These are phyloP conservation scores for Triops cancriformis DNA, from an alignment of 1,140 invertebrate genomes.

Conservation along the genomic window DNA sequence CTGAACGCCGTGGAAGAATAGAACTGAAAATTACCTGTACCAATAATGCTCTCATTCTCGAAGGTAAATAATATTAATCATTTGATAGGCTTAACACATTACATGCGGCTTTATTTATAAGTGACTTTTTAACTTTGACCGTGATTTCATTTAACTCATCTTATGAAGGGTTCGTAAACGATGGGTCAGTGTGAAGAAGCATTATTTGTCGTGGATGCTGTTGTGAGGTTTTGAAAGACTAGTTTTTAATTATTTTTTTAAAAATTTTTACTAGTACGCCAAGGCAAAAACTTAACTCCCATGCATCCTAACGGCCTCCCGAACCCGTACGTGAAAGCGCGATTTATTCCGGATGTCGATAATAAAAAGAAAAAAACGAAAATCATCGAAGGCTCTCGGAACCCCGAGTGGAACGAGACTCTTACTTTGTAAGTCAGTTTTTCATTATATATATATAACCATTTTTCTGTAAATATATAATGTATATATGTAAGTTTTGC, in stretches of 20 bases:
- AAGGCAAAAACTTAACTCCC: constrained; percentile 95
- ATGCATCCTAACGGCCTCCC: constrained; percentile 99
- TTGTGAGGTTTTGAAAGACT: too few relatives aligned
- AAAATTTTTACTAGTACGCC: constrained; percentile 62
- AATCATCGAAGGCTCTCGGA: constrained; percentile 86
- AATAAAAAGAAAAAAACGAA: constrained; percentile 95
- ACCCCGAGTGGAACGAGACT: constrained; percentile 96
- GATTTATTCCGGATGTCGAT: constrained; percentile 90
- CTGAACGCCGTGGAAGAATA: constrained; percentile 91
- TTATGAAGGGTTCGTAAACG: too few relatives aligned
- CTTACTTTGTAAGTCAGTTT: constrained; percentile 72
- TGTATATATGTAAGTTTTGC: too few relatives aligned
- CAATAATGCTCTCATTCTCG: constrained; percentile 72
- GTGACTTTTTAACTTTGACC: too few relatives aligned
- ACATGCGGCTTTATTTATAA: too few relatives aligned
- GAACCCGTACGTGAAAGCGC: constrained; percentile 97
- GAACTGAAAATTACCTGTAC: constrained; percentile 67
- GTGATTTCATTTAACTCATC: too few relatives aligned
- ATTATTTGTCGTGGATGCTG: too few relatives aligned
- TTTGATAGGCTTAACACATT: too few relatives aligned
- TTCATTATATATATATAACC: too few relatives aligned
- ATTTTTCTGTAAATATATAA: too few relatives aligned
- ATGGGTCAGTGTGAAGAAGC: too few relatives aligned
- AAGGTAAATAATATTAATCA: constrained; percentile 55
- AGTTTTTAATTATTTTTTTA: too few relatives aligned